Conservation (phyloP, 1,140 invertebrate genomes). For the Heliothis virescens region DNA sequence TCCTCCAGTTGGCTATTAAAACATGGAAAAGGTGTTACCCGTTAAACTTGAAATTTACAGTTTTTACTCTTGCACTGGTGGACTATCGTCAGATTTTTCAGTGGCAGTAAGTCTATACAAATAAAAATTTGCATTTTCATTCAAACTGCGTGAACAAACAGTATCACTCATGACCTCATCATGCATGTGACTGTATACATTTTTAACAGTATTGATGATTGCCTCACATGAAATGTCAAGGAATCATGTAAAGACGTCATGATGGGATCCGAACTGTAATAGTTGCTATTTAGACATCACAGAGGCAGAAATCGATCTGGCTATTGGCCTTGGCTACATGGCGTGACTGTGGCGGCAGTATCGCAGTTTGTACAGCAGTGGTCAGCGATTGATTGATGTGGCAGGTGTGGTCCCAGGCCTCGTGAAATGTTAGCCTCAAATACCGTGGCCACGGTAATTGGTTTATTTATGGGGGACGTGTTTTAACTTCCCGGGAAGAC, state of each 20-base stretch:
- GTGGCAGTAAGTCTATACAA: too few species aligned
- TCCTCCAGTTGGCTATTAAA: background rate
- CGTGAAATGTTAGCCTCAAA: slow-evolving; percentile 41
- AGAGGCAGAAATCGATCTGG: slow-evolving; percentile 32
- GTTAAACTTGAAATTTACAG: background rate
- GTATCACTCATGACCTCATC: too few species aligned
- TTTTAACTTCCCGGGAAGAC: slow-evolving; percentile 44
- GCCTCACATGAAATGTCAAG: background rate
- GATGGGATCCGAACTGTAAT: background rate
- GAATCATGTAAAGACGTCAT: background rate
- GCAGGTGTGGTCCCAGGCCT: slow-evolving; percentile 36
- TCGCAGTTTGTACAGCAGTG: slow-evolving; percentile 48
- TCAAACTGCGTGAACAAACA: too few species aligned
- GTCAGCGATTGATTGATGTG: slow-evolving; percentile 52
- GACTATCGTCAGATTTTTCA: background rate
- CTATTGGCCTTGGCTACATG: slow-evolving; percentile 23
- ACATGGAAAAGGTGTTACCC: slow-evolving; percentile 9
- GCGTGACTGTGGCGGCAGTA: slow-evolving; percentile 37
- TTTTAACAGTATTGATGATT: background rate
- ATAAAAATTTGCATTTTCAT: too few species aligned
- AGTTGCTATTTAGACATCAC: slow-evolving; percentile 8
- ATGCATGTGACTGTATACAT: background rate
- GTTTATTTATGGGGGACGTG: slow-evolving; percentile 51
- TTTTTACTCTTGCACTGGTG: background rate
- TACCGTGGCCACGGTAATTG: slow-evolving; percentile 42